These are phyloP conservation scores for Drosophila sp. DNA, from an alignment of 1,140 invertebrate genomes.

Conservation along the genomic window DNA sequence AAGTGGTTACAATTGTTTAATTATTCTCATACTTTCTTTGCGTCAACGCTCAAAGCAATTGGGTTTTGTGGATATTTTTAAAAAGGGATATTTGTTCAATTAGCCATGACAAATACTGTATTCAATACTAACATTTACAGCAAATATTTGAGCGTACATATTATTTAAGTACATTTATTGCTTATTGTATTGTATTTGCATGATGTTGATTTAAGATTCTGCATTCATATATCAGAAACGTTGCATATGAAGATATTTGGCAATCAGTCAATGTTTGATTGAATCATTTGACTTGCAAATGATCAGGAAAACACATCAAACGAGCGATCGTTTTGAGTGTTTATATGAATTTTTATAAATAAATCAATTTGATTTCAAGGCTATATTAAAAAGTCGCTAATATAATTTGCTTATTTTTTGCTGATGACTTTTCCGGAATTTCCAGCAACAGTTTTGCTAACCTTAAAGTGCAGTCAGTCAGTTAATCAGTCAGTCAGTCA, in stretches of 20 bases:
- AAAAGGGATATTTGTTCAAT: constrained; percentile 18
- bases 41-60: constrained; percentile 1
- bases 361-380: constrained; percentile 12
- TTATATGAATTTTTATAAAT: constrained; percentile 6
- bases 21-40: constrained; percentile 8
- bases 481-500: constrained; percentile 1
- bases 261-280: constrained; percentile 37
- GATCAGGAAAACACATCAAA: constrained; percentile 2
- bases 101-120: constrained; percentile 15
- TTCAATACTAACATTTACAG: constrained; percentile 14
- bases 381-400: not conserved
- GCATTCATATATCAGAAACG: not conserved
- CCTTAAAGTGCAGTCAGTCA: not conserved
- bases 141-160: constrained; percentile 25
- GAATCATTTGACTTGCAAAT: constrained; percentile 45
- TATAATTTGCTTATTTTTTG: constrained; percentile 16
- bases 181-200: not conserved
- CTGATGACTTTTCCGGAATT: constrained; percentile 17
- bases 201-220: constrained; percentile 15
- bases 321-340: constrained; percentile 20
- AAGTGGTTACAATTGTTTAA: constrained; percentile 16
- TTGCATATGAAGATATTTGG: not conserved
- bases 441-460: constrained; percentile 4
- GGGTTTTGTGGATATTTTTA: not conserved
- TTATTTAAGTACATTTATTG: not conserved